Conservation (phyloP, 2,113 vertebrate species). For the Laticauda colubrina region DNA sequence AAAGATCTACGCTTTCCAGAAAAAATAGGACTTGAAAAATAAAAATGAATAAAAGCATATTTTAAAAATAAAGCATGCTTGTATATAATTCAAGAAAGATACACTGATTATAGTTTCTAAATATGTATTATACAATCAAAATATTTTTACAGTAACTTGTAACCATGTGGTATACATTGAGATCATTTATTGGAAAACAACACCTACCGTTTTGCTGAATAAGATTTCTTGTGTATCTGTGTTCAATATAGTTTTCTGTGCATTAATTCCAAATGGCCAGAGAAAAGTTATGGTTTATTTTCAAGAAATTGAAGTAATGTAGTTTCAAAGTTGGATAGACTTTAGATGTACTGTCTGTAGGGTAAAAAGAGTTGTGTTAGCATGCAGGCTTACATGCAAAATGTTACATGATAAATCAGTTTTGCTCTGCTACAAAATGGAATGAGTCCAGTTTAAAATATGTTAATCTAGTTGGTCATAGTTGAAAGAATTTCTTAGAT, state of each 20-base stretch:
- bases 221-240: conserved; percentile 52
- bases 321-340: conserved; percentile 49
- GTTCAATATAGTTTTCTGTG: conserved; percentile 44
- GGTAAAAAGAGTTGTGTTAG: conserved; percentile 60
- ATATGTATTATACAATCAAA: conserved; percentile 1
- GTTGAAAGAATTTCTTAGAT: conserved; percentile 36
- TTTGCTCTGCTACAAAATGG: conserved; percentile 39
- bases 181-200: conserved; percentile 42
- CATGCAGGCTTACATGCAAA: conserved; percentile 54
- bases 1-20: conserved; percentile 9
- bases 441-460: conserved; percentile 23
- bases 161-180: conserved; percentile 27
- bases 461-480: conserved; percentile 19
- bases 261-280: conserved; percentile 47
- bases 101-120: neutral
- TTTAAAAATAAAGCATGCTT: neutral
- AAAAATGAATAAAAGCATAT: conserved; percentile 12
- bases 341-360: conserved; percentile 63
- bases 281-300: conserved; percentile 49
- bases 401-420: conserved; percentile 26
- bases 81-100: neutral
- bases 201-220: conserved; percentile 67
- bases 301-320: conserved; percentile 48
- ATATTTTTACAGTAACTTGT: neutral
- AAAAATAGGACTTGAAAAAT: conserved; percentile 33